Conservation (phyloP, 2,888 invertebrate genomes). For the Parnassius smintheus region DNA sequence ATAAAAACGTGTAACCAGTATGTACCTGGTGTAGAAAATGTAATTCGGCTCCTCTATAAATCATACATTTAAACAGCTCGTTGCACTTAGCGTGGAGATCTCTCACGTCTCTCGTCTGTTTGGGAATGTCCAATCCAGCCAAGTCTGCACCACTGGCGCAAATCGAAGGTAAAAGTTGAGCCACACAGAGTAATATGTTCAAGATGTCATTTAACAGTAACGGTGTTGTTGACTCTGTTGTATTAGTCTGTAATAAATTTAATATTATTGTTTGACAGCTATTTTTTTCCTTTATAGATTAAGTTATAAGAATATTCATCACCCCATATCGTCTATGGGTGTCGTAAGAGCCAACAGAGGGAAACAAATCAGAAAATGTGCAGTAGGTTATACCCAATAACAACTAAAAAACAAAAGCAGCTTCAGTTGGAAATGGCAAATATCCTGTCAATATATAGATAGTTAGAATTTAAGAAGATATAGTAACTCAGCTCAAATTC, state of each 20-base stretch:
- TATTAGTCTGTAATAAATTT: constrained; percentile 76
- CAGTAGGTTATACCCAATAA: too few relatives aligned
- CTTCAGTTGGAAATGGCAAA: too few relatives aligned
- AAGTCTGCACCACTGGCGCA: constrained; percentile 82
- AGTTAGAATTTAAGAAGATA: too few relatives aligned
- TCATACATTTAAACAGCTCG: constrained; percentile 87
- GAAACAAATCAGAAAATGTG: too few relatives aligned
- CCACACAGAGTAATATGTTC: constrained; percentile 88
- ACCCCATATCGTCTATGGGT: too few relatives aligned
- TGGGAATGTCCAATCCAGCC: constrained; percentile 80
- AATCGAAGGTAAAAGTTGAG: constrained; percentile 86
- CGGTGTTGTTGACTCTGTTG: constrained; percentile 79
- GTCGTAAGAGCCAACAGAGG: too few relatives aligned
- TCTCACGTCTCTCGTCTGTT: constrained; percentile 85
- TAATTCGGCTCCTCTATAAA: constrained; percentile 87
- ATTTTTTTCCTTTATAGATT: not conserved
- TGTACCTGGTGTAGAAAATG: constrained; percentile 89
- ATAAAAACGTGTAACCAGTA: too few relatives aligned
- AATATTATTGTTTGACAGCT: constrained; percentile 1
- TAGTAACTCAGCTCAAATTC: too few relatives aligned
- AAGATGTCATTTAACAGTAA: constrained; percentile 86
- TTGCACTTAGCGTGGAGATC: constrained; percentile 92
- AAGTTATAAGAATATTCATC: not conserved
- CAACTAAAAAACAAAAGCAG: too few relatives aligned
- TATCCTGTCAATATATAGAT: too few relatives aligned